Conservation (phyloP, 2,797 vertebrate species). For the Darevskia nairensis region DNA sequence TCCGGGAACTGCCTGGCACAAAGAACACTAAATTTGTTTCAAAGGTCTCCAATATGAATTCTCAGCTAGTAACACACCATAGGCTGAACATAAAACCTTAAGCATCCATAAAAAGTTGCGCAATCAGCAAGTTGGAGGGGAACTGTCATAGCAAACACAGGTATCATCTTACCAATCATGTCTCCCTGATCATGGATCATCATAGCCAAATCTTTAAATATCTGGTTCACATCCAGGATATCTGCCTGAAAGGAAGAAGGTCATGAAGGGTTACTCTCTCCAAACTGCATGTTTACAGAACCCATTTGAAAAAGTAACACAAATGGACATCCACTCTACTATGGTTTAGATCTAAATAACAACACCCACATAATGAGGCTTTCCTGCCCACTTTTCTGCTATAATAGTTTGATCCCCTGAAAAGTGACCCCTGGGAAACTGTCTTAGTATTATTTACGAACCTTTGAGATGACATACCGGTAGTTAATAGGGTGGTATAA, state of each 20-base stretch:
- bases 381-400: neutral
- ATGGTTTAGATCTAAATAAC: neutral
- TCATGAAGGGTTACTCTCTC: constrained; percentile 43
- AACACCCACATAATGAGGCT: neutral
- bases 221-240: constrained; percentile 97
- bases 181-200: constrained; percentile 99
- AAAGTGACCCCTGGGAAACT: neutral
- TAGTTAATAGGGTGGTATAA: neutral
- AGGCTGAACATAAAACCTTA: neutral
- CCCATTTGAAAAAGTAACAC: neutral
- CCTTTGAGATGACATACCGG: neutral
- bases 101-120: neutral
- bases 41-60: neutral
- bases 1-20: neutral
- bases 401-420: neutral
- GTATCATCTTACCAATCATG: constrained; percentile 89
- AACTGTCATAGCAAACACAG: neutral
- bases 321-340: neutral
- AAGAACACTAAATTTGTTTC: neutral
- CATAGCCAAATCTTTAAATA: constrained; percentile 97
- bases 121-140: neutral
- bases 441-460: neutral
- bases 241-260: constrained; percentile 86
- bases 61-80: neutral
- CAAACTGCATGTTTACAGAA: neutral